Evolutionary conservation across 2,888 invertebrate species (phyloP), one percentile per base, ranked within the genome.

Genomic region (Latrodectus elegans): DNA sequence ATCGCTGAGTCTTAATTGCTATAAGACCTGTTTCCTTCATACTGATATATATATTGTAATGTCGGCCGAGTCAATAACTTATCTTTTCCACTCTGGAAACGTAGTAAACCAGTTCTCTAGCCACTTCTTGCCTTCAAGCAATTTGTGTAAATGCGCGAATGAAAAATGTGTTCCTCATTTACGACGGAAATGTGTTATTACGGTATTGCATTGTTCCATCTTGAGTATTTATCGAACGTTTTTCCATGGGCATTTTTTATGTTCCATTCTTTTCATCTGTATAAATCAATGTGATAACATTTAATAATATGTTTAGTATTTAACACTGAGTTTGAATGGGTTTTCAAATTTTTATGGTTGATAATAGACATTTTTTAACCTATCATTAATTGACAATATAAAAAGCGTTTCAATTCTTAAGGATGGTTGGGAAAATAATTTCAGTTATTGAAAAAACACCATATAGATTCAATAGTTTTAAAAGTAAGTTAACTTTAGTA

Each of bases 161-260:
- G 81, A 74, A 74, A 67, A 81, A 81, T 74, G 81, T 68, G 55
- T 81, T 49, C 67, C 53, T 8, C 2, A 65, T 26, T 64, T 68
- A 10, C 72, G 22, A 17, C 1, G n/a, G 49, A 55, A n/a, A 53
- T 60, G 17, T 70, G 70, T 79, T 71, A 71, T 79, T 80, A 64
- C 11, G 38, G 60, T 52, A 52, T 14, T 52, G 65, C 17, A 76
- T 77, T 77, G 77, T 77, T 77, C 77, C 8, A 10, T 26, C n/a
- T 67, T 67, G 67, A 22, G 26, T 52, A 67, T 52, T 51, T 67
- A 51, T 52, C 17, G 49, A 15, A 67, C 67, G 65, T 77, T 77
- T 60, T 15, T 26, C 15, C 60, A 15, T 60, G 12, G 14, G 6
- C 11, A 12, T 60, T 60, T 60, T 60, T n/a, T 60, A 22, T 22